Conservation (phyloP, 1,140 invertebrate genomes). For the Chionoecetes opilio region DNA sequence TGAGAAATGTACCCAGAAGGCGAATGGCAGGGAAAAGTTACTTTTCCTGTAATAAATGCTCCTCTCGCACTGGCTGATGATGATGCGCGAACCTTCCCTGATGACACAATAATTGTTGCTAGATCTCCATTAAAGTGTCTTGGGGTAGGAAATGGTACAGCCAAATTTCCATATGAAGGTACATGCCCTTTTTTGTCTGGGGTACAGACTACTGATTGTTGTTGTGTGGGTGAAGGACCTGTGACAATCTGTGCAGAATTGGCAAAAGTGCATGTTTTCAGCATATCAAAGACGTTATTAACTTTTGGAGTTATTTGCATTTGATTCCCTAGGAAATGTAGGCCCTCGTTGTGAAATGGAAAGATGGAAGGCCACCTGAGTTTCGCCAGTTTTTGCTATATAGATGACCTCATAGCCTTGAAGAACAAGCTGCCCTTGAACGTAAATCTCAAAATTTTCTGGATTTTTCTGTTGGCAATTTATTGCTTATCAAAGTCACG, state of each 20-base stretch:
- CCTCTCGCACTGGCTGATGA: background rate
- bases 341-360: conserved; percentile 13
- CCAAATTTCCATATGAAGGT: conserved; percentile 35
- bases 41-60: background rate
- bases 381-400: conserved; percentile 48
- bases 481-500: background rate
- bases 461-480: background rate
- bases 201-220: background rate
- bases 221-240: conserved; percentile 14
- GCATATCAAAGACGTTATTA: background rate
- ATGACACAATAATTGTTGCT: background rate
- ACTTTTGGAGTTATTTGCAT: background rate
- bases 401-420: background rate
- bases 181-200: conserved; percentile 40
- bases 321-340: conserved; percentile 30
- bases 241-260: conserved; percentile 22
- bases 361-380: conserved; percentile 57
- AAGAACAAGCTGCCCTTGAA: background rate
- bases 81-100: too few relatives aligned
- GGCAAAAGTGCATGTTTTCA: background rate
- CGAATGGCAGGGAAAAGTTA: background rate
- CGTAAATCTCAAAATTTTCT: conserved; percentile 21
- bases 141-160: background rate
- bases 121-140: conserved; percentile 8
- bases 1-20: conserved; percentile 48